Conservation (phyloP, 2,888 invertebrate genomes). For the Athetis lepigone region DNA sequence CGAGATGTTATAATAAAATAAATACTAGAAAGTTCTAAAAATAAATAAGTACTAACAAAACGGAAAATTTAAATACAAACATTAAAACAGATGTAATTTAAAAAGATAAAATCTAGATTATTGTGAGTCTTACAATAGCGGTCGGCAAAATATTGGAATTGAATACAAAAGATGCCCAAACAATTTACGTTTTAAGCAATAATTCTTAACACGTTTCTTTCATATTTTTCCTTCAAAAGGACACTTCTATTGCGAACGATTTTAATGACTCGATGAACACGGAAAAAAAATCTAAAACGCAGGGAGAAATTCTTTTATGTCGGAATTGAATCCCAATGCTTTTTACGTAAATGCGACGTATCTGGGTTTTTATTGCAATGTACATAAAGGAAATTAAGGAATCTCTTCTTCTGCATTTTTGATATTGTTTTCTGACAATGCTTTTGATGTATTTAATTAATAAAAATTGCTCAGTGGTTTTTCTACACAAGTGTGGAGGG, state of each 20-base stretch:
- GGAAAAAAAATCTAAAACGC: conserved; percentile 37
- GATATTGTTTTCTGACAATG: neutral
- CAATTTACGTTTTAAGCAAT: conserved; percentile 54
- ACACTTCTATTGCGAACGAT: conserved; percentile 51
- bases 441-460: too few relatives aligned
- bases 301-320: conserved; percentile 46
- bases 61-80: neutral
- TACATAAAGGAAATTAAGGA: conserved; percentile 22
- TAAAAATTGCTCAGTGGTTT: too few relatives aligned
- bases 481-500: too few relatives aligned
- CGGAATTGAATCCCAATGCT: conserved; percentile 51
- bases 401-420: conserved; percentile 3
- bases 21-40: too few relatives aligned
- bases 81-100: neutral
- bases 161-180: conserved; percentile 38
- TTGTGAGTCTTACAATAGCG: neutral
- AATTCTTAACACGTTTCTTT: conserved; percentile 48
- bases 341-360: conserved; percentile 41
- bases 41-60: neutral
- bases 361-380: conserved; percentile 35
- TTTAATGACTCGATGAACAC: conserved; percentile 60
- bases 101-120: neutral
- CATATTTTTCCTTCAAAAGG: conserved; percentile 51
- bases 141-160: conserved; percentile 6
- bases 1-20: too few relatives aligned